These are phyloP conservation scores for Alligator sinensis DNA, from an alignment of 2,113 vertebrate genomes.

Conservation along the genomic window DNA sequence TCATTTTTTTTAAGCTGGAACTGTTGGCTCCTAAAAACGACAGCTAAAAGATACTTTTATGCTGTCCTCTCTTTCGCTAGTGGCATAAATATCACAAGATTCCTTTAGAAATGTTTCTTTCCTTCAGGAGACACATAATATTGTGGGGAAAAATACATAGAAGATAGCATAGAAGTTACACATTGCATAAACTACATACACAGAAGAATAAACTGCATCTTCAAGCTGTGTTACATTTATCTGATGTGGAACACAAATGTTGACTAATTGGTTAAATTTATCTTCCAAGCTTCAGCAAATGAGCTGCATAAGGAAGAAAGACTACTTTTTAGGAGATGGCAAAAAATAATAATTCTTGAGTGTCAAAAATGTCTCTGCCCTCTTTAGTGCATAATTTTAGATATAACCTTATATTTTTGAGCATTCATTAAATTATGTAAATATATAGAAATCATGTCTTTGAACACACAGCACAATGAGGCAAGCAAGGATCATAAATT, in stretches of 20 bases:
- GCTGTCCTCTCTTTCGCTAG: background rate
- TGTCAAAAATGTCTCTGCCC: background rate
- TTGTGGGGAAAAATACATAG: background rate
- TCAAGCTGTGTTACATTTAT: background rate
- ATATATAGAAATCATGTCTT: background rate
- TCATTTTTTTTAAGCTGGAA: background rate
- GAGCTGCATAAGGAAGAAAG: background rate
- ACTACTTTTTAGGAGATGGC: background rate
- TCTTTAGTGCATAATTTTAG: constrained; percentile 5
- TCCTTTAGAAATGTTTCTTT: background rate
- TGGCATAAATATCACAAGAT: background rate
- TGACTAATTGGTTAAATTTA: background rate
- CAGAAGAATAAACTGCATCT: background rate
- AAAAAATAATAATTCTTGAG: background rate
- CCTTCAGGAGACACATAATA: background rate
- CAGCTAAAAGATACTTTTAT: background rate
- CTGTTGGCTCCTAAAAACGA: background rate
- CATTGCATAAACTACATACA: background rate
- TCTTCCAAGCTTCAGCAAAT: background rate
- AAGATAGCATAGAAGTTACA: background rate
- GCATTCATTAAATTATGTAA: constrained; percentile 17
- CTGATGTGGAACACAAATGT: rapidly evolving
- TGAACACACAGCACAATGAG: background rate
- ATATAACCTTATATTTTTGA: background rate
- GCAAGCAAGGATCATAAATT: background rate